Percentiles rank a stretch among this genome's conserved stretches.
Evolutionary conservation across 2,113 vertebrate genomes (phyloP).

Genomic region (Seriola aureovittata): DNA sequence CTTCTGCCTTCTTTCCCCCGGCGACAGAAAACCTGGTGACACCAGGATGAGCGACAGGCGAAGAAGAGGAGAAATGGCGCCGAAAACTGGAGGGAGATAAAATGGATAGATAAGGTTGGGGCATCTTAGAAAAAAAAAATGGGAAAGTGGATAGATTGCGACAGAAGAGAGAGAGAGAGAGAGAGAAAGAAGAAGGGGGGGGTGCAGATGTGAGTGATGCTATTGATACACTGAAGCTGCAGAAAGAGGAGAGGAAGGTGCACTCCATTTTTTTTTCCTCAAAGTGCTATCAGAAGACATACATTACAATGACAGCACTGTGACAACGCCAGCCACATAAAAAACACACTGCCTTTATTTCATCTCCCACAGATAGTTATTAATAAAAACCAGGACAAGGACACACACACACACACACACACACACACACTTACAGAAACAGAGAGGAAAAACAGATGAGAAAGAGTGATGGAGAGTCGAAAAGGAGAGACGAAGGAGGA

Average conservation of each 20-base stretch:
- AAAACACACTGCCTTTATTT: constrained; percentile 60
- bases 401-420: constrained; percentile 27
- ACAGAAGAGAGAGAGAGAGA: constrained; percentile 48
- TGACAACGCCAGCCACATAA: constrained; percentile 55
- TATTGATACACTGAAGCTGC: constrained; percentile 71
- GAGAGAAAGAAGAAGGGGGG: neutral
- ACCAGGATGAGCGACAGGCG: constrained; percentile 72
- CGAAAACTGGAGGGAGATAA: constrained; percentile 73
- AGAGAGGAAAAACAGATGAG: constrained; percentile 25
- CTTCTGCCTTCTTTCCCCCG: constrained; percentile 35
- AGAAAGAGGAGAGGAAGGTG: constrained; percentile 63
- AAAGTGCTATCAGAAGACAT: constrained; percentile 74
- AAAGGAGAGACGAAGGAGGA: constrained; percentile 35
- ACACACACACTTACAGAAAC: neutral
- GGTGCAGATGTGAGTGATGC: constrained; percentile 64
- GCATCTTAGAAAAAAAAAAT: constrained; percentile 66
- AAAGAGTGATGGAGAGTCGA: constrained; percentile 44
- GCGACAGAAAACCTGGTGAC: constrained; percentile 82
- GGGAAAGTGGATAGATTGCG: constrained; percentile 73
- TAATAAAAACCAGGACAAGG: constrained; percentile 70
- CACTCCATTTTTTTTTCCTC: constrained; percentile 48
- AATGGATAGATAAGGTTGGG: constrained; percentile 76
- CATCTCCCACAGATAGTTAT: constrained; percentile 71
- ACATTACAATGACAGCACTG: constrained; percentile 69
- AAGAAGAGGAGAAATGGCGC: constrained; percentile 70